phyloP scores from a whole-genome alignment of 2,113 vertebrate genomes.

The Empidonax traillii region DNA sequence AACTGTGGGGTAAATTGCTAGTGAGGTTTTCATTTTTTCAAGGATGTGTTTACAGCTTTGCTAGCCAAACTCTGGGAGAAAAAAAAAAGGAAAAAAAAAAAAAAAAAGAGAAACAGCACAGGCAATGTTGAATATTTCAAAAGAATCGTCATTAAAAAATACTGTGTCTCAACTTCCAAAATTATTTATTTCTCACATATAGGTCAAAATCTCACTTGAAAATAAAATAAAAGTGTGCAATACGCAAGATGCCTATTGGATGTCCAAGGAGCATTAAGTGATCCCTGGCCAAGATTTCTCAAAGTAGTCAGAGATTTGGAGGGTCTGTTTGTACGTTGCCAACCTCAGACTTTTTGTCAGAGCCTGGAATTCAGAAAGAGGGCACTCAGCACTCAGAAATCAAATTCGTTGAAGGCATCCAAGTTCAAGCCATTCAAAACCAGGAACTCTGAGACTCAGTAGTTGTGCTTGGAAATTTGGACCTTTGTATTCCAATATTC shows the following conservation, averaged over 20 bases:
- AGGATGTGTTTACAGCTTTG: constrained; percentile 54
- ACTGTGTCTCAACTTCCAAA: not conserved
- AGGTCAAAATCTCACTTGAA: not conserved
- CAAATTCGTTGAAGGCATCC: not conserved
- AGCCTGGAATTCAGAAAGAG: not conserved
- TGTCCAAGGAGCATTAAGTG: not conserved
- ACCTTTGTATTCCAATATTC: not conserved
- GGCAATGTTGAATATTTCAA: constrained; percentile 18
- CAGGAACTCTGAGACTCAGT: not conserved
- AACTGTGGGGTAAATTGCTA: constrained; percentile 47
- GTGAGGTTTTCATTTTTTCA: constrained; percentile 36
- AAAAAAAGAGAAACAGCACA: not conserved
- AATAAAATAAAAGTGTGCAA: not conserved
- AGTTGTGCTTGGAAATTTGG: not conserved
- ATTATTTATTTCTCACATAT: not conserved
- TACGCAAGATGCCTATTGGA: not conserved
- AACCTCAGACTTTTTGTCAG: not conserved
- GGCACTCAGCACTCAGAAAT: constrained; percentile 24
- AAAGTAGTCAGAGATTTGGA: not conserved
- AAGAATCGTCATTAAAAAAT: not conserved
- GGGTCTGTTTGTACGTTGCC: not conserved
- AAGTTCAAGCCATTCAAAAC: not conserved
- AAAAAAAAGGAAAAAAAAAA: rapidly evolving
- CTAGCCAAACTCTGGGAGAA: not conserved
- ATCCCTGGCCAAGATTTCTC: not conserved